Conservation (phyloP, 2,113 vertebrate genomes). For the Antigone vipio region DNA sequence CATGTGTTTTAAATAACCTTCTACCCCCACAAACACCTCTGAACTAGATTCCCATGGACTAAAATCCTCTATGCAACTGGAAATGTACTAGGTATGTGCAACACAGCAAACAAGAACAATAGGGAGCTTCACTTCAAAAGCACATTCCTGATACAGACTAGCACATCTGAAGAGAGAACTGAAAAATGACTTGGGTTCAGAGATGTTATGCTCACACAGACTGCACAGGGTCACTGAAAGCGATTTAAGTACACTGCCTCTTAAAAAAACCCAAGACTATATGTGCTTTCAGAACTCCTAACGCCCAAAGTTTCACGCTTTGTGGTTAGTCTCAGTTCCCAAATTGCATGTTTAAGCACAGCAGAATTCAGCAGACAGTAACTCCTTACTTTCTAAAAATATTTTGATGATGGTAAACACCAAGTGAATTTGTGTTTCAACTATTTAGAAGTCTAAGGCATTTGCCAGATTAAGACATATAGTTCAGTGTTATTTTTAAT, state of each 20-base stretch:
- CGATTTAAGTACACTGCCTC: neutral
- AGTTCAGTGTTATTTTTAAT: neutral
- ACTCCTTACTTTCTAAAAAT: neutral
- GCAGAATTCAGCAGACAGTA: neutral
- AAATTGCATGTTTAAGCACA: neutral
- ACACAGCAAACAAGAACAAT: neutral
- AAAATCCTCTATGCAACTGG: neutral
- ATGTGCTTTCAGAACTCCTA: neutral
- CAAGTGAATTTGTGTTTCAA: neutral
- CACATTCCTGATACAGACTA: neutral
- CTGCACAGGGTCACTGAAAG: neutral
- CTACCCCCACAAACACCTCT: neutral
- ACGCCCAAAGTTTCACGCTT: neutral
- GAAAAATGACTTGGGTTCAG: neutral
- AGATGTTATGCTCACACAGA: neutral
- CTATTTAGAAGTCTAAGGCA: neutral
- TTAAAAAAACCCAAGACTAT: neutral
- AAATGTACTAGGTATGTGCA: neutral
- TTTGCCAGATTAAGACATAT: neutral
- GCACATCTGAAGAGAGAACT: neutral
- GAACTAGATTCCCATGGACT: neutral
- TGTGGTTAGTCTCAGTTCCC: neutral
- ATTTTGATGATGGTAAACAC: neutral
- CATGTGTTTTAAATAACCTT: neutral
- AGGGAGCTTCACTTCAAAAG: neutral